phyloP scores from a whole-genome alignment of 1,140 invertebrate species.

The Macrosteles quadrilineatus region DNA sequence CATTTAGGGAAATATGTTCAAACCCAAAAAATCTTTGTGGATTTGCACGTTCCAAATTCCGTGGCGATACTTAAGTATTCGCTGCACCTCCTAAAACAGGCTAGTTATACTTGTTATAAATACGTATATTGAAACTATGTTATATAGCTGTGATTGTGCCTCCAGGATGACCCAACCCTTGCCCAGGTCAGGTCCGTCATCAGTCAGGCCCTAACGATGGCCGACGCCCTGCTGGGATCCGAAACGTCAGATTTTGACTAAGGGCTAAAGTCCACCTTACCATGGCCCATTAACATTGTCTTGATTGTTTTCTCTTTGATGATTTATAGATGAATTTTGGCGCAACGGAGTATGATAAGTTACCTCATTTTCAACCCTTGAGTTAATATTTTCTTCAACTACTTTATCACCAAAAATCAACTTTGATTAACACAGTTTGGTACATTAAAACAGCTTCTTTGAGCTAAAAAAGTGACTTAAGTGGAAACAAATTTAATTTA shows the following conservation, averaged over 20 bases:
- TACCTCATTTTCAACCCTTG: too few species aligned
- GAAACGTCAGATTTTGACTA: slow-evolving; percentile 18
- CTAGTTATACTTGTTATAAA: neutral
- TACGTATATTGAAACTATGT: neutral
- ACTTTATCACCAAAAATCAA: too few species aligned
- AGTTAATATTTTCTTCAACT: too few species aligned
- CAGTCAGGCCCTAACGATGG: slow-evolving; percentile 4
- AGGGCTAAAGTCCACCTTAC: slow-evolving; percentile 2
- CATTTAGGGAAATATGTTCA: too few species aligned
- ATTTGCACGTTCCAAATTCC: too few species aligned
- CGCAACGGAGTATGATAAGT: neutral
- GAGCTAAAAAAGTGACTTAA: too few species aligned
- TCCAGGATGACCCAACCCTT: slow-evolving; percentile 16
- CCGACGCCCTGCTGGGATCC: neutral
- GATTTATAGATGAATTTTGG: slow-evolving; percentile 17
- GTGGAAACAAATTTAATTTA: too few species aligned
- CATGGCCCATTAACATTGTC: slow-evolving; percentile 16
- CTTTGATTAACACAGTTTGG: too few species aligned
- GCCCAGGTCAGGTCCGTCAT: neutral
- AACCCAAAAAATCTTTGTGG: too few species aligned
- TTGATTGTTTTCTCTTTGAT: neutral
- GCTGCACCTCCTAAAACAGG: too few species aligned
- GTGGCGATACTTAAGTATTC: too few species aligned
- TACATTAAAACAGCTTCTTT: too few species aligned
- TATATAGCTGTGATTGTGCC: neutral